Conservation (phyloP, 2,888 invertebrate genomes). For the Pyrochroa serraticornis region DNA sequence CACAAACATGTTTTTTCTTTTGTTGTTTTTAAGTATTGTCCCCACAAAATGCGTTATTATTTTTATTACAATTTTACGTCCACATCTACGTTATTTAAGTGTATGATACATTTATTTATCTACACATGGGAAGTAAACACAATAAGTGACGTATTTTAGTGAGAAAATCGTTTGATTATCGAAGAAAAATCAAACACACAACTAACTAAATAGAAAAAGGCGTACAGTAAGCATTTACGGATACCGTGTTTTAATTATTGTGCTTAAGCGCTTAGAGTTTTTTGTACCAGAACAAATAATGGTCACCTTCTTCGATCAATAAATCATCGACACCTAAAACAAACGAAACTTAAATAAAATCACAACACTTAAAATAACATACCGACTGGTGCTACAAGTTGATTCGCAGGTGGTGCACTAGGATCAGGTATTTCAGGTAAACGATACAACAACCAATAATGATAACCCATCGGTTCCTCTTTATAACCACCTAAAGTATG, state of each 20-base stretch:
- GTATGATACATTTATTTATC: constrained; percentile 15
- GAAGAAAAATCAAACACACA: constrained; percentile 6
- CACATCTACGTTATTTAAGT: constrained; percentile 15
- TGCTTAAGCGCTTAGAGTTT: constrained; percentile 71
- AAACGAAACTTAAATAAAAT: too few species aligned
- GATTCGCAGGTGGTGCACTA: constrained; percentile 81
- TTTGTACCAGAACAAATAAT: constrained; percentile 92
- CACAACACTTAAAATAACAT: too few species aligned
- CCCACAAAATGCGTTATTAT: constrained; percentile 40
- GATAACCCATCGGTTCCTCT: constrained; percentile 84
- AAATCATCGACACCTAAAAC: constrained; percentile 84
- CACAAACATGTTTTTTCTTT: constrained; percentile 21
- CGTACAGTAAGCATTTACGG: constrained; percentile 20
- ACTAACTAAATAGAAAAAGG: constrained; percentile 23
- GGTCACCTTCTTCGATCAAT: constrained; percentile 85
- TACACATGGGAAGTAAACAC: constrained; percentile 6
- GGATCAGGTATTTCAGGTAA: constrained; percentile 82
- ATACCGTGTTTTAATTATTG: constrained; percentile 11
- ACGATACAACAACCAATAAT: constrained; percentile 88
- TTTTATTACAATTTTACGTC: constrained; percentile 24
- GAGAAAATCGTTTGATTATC: background rate
- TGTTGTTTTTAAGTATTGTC: constrained; percentile 46
- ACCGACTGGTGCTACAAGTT: constrained; percentile 88
- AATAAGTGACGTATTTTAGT: constrained; percentile 4
- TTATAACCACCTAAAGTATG: constrained; percentile 82